Conservation (phyloP, 2,888 invertebrate genomes). For the Pristionchus japonicus region DNA sequence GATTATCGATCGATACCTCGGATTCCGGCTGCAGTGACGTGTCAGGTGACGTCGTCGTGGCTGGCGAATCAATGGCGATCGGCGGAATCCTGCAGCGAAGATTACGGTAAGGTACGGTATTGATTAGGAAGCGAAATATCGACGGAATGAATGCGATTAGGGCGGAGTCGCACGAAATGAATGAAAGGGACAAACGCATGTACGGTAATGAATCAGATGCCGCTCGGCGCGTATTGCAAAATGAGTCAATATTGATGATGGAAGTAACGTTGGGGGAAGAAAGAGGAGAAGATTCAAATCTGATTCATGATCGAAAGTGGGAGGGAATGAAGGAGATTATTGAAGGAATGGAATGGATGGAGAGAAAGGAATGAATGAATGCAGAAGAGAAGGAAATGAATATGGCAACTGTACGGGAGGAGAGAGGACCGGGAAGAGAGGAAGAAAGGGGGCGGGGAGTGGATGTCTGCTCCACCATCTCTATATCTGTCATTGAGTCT, state of each 20-base stretch:
- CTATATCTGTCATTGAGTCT: conserved; percentile 36
- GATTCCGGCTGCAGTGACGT: not conserved
- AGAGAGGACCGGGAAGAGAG: not conserved
- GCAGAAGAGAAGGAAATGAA: not conserved
- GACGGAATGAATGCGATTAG: conserved; percentile 26
- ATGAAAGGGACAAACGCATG: not conserved
- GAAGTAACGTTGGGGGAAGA: not conserved
- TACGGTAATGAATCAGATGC: conserved; percentile 31
- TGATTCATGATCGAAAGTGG: conserved; percentile 31
- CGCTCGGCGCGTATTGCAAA: not conserved
- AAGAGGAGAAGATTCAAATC: conserved; percentile 1
- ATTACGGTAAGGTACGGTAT: conserved; percentile 4
- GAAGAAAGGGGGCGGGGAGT: not conserved
- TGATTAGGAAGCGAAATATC: not conserved
- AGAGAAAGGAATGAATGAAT: not conserved
- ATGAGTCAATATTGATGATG: conserved; percentile 35
- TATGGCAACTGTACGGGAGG: conserved; percentile 14
- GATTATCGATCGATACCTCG: not conserved
- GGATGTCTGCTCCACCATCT: not conserved
- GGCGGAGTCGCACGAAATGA: not conserved
- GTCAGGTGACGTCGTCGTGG: not conserved
- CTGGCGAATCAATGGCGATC: not conserved
- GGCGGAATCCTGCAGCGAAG: conserved; percentile 25
- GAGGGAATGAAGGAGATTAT: conserved; percentile 20
- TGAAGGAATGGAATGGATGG: not conserved